Evolutionary conservation across 2,888 invertebrate species (phyloP).

Genomic region (Elegia similella): DNA sequence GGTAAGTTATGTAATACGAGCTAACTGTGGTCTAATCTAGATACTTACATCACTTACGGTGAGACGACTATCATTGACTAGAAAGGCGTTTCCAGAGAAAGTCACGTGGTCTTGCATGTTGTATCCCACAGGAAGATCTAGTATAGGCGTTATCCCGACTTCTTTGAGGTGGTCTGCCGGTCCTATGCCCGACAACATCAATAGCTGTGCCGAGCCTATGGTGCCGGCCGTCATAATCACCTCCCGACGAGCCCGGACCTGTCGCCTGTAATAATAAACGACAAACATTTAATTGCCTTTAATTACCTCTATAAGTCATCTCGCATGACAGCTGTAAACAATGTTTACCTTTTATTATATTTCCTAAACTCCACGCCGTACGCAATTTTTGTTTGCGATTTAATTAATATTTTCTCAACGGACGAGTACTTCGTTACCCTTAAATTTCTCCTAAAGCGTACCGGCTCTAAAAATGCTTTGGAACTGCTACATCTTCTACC

Average conservation of each 20-base stretch:
- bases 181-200: constrained; percentile 93
- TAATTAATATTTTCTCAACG: constrained; percentile 85
- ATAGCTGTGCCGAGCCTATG: constrained; percentile 91
- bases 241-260: constrained; percentile 84
- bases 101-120: constrained; percentile 92
- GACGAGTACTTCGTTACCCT: constrained; percentile 86
- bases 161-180: constrained; percentile 83
- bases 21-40: background rate
- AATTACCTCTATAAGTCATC: background rate
- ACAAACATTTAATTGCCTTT: background rate
- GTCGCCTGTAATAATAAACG: constrained; percentile 38
- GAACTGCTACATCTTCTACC: constrained; percentile 90
- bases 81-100: constrained; percentile 86
- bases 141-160: constrained; percentile 82
- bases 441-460: constrained; percentile 84
- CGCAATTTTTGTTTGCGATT: constrained; percentile 82
- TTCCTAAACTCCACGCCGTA: constrained; percentile 87
- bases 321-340: background rate
- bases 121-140: constrained; percentile 88
- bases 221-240: constrained; percentile 90
- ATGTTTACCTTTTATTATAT: constrained; percentile 68
- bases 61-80: constrained; percentile 84
- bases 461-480: constrained; percentile 89
- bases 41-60: constrained; percentile 83
- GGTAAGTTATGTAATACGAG: too few relatives aligned